Evolutionary conservation across 2,113 vertebrate genomes (phyloP).

Genomic region (Channa argus): DNA sequence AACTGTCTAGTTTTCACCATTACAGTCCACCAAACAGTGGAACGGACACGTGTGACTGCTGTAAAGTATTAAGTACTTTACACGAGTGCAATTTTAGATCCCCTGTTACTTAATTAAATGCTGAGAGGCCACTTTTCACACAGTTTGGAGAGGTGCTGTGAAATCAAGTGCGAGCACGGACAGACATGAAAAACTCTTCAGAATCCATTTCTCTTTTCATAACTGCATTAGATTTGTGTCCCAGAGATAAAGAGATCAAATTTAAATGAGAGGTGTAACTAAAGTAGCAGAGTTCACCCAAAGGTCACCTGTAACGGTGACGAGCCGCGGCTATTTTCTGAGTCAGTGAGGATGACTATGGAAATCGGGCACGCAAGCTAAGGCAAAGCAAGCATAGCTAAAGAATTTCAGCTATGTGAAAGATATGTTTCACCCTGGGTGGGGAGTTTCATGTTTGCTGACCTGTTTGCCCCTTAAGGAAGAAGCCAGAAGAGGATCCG

Average conservation of each 20-base stretch:
- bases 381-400: constrained; percentile 46
- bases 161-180: constrained; percentile 29
- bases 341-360: constrained; percentile 43
- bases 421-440: constrained; percentile 25
- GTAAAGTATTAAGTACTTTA: background rate
- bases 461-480: constrained; percentile 14
- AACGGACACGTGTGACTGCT: too few relatives aligned
- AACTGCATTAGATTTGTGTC: constrained; percentile 13
- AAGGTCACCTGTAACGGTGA: constrained; percentile 46
- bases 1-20: too few relatives aligned
- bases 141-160: constrained; percentile 30
- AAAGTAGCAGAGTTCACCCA: constrained; percentile 5
- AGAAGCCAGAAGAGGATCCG: constrained; percentile 30
- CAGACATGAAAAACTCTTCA: constrained; percentile 29
- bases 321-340: constrained; percentile 46
- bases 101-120: constrained; percentile 30
- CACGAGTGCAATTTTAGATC: constrained; percentile 11
- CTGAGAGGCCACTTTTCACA: constrained; percentile 32
- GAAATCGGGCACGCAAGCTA: constrained; percentile 37
- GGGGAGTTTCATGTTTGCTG: constrained; percentile 1
- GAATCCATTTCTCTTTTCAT: constrained; percentile 32
- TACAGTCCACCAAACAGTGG: too few relatives aligned
- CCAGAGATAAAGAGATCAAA: constrained; percentile 30
- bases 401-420: constrained; percentile 36
- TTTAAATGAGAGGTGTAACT: constrained; percentile 10